phyloP scores from a whole-genome alignment of 2,113 vertebrate species.

The Shinisaurus crocodilurus region DNA sequence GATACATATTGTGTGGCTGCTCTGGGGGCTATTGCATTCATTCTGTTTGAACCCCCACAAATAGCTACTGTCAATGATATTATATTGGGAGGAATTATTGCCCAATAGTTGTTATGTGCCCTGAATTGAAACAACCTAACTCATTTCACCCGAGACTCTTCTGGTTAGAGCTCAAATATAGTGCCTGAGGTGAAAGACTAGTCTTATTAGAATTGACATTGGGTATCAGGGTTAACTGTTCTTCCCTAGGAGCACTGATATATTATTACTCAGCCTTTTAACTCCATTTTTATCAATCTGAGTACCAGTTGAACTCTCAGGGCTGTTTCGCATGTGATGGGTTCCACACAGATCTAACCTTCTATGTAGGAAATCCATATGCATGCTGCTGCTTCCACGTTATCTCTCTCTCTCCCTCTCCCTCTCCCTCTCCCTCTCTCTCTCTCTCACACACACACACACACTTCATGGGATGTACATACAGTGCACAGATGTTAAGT shows the following conservation, averaged over 20 bases:
- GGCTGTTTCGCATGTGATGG: background rate
- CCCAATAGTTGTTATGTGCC: slow-evolving; percentile 12
- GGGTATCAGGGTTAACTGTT: slow-evolving; percentile 20
- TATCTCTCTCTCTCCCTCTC: background rate
- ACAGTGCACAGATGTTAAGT: no score
- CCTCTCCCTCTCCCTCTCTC: no score
- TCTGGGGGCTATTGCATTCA: slow-evolving; percentile 3
- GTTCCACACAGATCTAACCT: background rate
- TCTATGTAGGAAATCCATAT: background rate
- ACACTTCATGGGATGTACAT: no score
- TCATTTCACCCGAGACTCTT: slow-evolving; percentile 28
- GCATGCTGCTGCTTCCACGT: background rate
- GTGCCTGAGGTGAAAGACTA: slow-evolving; percentile 13
- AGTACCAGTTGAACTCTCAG: slow-evolving; percentile 22
- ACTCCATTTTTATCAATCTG: background rate
- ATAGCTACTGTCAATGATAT: slow-evolving; percentile 1
- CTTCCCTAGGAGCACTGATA: slow-evolving; percentile 1
- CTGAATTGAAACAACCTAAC: slow-evolving; percentile 26
- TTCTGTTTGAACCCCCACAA: background rate
- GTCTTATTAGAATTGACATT: background rate
- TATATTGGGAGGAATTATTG: background rate
- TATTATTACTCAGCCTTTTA: slow-evolving; percentile 8
- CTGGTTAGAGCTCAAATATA: slow-evolving; percentile 26
- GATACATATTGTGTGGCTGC: background rate
- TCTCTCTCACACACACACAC: no score